phyloP scores from a whole-genome alignment of 1,140 invertebrate species.

The silkworm (Bombyx mori) region DNA sequence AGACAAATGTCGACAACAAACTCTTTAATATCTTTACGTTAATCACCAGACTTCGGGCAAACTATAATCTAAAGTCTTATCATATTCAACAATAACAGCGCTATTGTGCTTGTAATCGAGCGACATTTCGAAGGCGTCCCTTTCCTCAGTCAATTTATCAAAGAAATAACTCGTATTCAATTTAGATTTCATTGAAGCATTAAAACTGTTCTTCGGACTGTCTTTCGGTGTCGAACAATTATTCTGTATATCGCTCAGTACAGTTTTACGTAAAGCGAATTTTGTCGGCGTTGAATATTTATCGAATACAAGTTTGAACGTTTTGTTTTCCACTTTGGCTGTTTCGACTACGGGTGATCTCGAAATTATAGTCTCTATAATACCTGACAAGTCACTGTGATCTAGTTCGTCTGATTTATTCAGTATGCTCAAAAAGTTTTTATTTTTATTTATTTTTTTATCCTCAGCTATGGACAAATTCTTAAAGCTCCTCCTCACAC shows the following conservation, averaged over 20 bases:
- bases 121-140: slow-evolving; percentile 64
- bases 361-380: slow-evolving; percentile 73
- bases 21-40: neutral
- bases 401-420: slow-evolving; percentile 65
- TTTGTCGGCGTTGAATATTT: slow-evolving; percentile 35
- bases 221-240: slow-evolving; percentile 58
- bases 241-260: slow-evolving; percentile 27
- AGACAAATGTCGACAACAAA: too few species aligned
- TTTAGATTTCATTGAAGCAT: slow-evolving; percentile 17
- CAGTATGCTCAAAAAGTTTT: slow-evolving; percentile 33
- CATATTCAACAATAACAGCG: slow-evolving; percentile 21
- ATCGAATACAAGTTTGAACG: slow-evolving; percentile 51
- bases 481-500: slow-evolving; percentile 26
- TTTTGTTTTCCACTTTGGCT: slow-evolving; percentile 42
- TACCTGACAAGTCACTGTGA: slow-evolving; percentile 72
- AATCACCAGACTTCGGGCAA: slow-evolving; percentile 34
- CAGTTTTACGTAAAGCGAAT: slow-evolving; percentile 20
- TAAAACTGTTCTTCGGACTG: slow-evolving; percentile 29
- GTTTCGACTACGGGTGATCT: slow-evolving; percentile 41
- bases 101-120: slow-evolving; percentile 34
- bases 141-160: slow-evolving; percentile 50
- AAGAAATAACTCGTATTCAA: slow-evolving; percentile 63
- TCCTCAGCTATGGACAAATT: slow-evolving; percentile 24
- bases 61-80: slow-evolving; percentile 43
- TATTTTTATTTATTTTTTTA: slow-evolving; percentile 25